Percentiles rank a stretch among this genome's conserved stretches.
Evolutionary conservation across 1,140 invertebrate species (phyloP).

Genomic region (Armadillidium nasatum): DNA sequence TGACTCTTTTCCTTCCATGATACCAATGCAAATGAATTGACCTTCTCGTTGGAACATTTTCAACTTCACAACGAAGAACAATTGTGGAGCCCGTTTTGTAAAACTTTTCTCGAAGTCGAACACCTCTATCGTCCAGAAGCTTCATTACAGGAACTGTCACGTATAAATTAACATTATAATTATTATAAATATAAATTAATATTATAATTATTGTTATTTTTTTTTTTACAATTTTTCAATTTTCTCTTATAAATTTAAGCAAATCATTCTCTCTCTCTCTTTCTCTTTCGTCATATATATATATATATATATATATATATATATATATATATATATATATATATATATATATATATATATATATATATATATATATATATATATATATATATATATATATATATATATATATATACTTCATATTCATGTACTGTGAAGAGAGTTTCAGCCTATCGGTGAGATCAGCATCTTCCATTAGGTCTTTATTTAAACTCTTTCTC

Average conservation of each 20-base stretch:
- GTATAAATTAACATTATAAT: background rate
- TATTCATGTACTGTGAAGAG: too few species aligned
- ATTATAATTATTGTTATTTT: background rate
- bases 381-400: background rate
- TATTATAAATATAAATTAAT: background rate
- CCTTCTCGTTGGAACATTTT: conserved; percentile 17
- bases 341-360: background rate
- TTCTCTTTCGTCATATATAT: too few species aligned
- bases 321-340: conserved; percentile 14
- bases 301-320: conserved; percentile 13
- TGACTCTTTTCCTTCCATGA: conserved; percentile 17
- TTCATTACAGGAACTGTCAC: background rate
- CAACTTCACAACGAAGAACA: conserved; percentile 19
- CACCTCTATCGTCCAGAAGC: conserved; percentile 23
- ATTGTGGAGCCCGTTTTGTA: conserved; percentile 28
- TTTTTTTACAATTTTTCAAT: too few species aligned
- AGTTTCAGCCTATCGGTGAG: too few species aligned
- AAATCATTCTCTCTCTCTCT: too few species aligned
- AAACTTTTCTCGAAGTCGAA: conserved; percentile 22
- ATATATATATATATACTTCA: background rate
- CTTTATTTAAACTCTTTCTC: too few species aligned
- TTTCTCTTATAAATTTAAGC: too few species aligned
- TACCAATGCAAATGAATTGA: conserved; percentile 25
- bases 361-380: conserved; percentile 15
- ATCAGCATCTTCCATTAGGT: too few species aligned